Evolutionary conservation across 2,888 invertebrate species (phyloP), one percentile per base, ranked within the genome.

Genomic region (Actias luna): DNA sequence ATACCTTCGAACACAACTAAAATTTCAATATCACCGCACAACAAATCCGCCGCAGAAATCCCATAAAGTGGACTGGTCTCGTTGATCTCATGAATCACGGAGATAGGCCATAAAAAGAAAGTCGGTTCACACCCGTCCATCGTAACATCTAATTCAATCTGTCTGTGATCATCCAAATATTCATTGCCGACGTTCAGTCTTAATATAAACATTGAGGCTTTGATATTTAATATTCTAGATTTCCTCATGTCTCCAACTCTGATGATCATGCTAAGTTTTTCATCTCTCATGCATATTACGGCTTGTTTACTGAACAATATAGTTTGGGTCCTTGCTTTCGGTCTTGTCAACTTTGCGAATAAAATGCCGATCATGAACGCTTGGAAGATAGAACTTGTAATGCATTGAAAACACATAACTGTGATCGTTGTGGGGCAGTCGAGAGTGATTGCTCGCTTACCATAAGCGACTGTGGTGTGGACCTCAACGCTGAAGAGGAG

Each of bases 101-200:
- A 96, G 82, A 98, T 95, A 0, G 99, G 99, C 99, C 99, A 99
- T 66, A 99, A 96, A 80, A 99, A 97, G 89, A 99, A 99, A 5
- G 99, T 93, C 10, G 98, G 96, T 68, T 97, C 96, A 74, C 97
- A 97, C 29, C 97, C 97, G 78, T 98, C 97, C n/a, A 96, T 94
- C 70, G 94, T 94, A 0, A 96, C 93, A 63, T 93, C 89, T 35
- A 98, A 87, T 79, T 98, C 97, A 39, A 96, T 96, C 80, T 98
- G 98, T 80, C 97, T 96, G 76, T 96, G 96, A 5, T 95, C 95
- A 74, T 98, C 93, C 42, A 96, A 87, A 58, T 69, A 69, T 80
- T 97, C 96, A 1, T 96, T 96, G 82, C 98, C 97, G 77, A 96
- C 95, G 0, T 98, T 73, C 46, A 95, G 95, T 69, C 96, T 95